Percentiles rank a stretch among this genome's conserved stretches.
These are phyloP conservation scores for Nysson spinosus DNA, from an alignment of 2,888 invertebrate genomes.

Conservation along the genomic window DNA sequence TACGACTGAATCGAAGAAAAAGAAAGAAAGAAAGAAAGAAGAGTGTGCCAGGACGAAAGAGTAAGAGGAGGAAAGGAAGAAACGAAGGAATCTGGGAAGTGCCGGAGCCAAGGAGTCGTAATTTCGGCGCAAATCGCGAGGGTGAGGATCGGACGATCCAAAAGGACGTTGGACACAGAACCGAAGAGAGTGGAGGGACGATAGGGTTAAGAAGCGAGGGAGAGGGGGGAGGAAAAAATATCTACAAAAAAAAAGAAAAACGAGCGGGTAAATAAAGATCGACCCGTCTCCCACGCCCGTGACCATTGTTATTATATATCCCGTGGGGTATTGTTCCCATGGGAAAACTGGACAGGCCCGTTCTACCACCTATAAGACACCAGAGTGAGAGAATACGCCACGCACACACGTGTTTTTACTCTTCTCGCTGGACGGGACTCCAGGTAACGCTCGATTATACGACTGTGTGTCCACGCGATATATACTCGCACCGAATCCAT, in stretches of 20 bases:
- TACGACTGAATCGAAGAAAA: conserved; percentile 34
- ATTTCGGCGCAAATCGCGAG: conserved; percentile 48
- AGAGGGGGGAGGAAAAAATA: conserved; percentile 17
- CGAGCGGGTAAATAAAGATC: conserved; percentile 69
- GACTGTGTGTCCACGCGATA: conserved; percentile 1
- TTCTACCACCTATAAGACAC: conserved; percentile 65
- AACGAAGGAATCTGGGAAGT: conserved; percentile 42
- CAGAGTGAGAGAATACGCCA: conserved; percentile 39
- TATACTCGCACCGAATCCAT: not conserved
- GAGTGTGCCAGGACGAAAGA: conserved; percentile 4
- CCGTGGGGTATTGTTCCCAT: conserved; percentile 72
- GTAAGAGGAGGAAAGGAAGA: conserved; percentile 9
- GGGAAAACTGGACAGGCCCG: conserved; percentile 72
- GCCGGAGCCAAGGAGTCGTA: conserved; percentile 41
- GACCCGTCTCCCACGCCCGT: conserved; percentile 68
- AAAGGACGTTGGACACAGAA: conserved; percentile 3
- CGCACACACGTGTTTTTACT: not conserved
- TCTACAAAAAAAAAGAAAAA: conserved; percentile 45
- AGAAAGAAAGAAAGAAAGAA: not conserved
- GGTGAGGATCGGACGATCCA: conserved; percentile 24
- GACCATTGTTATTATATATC: conserved; percentile 70
- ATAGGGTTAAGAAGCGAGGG: conserved; percentile 16
- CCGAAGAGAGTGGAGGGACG: conserved; percentile 14
- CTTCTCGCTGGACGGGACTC: conserved; percentile 26
- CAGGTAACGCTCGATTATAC: conserved; percentile 35